phyloP scores from a whole-genome alignment of 1,140 invertebrate species.

The Micrasema longulum region DNA sequence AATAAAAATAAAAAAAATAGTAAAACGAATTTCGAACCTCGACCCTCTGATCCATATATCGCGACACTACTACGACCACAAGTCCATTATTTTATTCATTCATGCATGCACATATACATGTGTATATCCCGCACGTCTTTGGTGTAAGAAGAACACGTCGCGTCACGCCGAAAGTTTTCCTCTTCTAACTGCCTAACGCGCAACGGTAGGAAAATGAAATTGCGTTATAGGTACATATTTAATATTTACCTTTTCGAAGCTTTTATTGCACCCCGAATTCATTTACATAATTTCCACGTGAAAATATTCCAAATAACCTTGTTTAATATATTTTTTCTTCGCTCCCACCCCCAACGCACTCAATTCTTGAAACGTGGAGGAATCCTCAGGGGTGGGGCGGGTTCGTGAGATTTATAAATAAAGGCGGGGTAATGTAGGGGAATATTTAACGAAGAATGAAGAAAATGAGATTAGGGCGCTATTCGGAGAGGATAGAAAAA shows the following conservation, averaged over 20 bases:
- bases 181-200: neutral
- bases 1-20: too few species aligned
- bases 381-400: constrained; percentile 9
- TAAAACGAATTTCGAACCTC: too few species aligned
- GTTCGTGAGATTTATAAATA: constrained; percentile 43
- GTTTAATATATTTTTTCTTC: constrained; percentile 48
- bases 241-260: constrained; percentile 44
- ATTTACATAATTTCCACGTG: constrained; percentile 53
- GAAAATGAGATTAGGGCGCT: constrained; percentile 29
- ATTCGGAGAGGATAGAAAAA: constrained; percentile 15
- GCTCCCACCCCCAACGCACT: neutral
- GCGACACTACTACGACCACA: too few species aligned
- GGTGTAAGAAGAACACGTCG: neutral
- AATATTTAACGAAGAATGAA: constrained; percentile 41
- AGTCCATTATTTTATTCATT: too few species aligned
- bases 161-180: too few species aligned
- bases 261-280: constrained; percentile 50
- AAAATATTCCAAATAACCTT: constrained; percentile 52
- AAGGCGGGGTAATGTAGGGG: constrained; percentile 26
- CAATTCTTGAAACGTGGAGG: constrained; percentile 1
- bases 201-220: constrained; percentile 45
- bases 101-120: too few species aligned
- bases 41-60: too few species aligned
- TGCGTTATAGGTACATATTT: constrained; percentile 47
- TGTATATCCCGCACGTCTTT: constrained; percentile 12